phyloP scores from a whole-genome alignment of 2,888 invertebrate genomes.

The Megaustenia siamemsis region DNA sequence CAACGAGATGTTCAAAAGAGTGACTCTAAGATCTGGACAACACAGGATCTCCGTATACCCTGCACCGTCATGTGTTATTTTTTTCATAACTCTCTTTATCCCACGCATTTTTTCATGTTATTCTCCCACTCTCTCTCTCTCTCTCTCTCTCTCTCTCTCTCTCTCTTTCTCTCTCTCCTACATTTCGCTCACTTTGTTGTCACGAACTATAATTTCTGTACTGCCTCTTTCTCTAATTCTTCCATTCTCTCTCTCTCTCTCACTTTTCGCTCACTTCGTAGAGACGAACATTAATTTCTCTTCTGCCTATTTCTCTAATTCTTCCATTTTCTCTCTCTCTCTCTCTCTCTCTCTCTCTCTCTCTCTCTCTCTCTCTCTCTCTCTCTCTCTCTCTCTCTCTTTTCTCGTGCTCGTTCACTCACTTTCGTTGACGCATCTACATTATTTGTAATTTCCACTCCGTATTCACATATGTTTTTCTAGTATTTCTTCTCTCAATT shows the following conservation, averaged over 20 bases:
- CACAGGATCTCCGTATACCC: too few relatives aligned
- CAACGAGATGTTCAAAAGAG: too few relatives aligned
- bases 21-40: too few relatives aligned
- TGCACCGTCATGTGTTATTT: too few relatives aligned
- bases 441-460: neutral
- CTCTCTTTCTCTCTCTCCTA: slow-evolving; percentile 6
- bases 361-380: slow-evolving; percentile 21
- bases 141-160: slow-evolving; percentile 31
- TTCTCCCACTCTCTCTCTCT: too few relatives aligned
- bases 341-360: slow-evolving; percentile 17
- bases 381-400: neutral
- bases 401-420: neutral
- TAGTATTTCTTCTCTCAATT: neutral
- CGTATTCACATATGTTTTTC: neutral
- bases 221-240: slow-evolving; percentile 3
- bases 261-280: neutral
- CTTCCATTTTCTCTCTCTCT: too few relatives aligned
- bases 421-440: neutral
- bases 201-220: neutral
- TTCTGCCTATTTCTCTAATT: too few relatives aligned
- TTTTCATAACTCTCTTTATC: too few relatives aligned
- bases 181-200: neutral
- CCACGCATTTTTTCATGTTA: neutral
- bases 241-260: too few relatives aligned
- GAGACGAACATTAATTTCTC: neutral